These are phyloP conservation scores for Drymonia ruficornis DNA, from an alignment of 2,888 invertebrate genomes.

Conservation along the genomic window DNA sequence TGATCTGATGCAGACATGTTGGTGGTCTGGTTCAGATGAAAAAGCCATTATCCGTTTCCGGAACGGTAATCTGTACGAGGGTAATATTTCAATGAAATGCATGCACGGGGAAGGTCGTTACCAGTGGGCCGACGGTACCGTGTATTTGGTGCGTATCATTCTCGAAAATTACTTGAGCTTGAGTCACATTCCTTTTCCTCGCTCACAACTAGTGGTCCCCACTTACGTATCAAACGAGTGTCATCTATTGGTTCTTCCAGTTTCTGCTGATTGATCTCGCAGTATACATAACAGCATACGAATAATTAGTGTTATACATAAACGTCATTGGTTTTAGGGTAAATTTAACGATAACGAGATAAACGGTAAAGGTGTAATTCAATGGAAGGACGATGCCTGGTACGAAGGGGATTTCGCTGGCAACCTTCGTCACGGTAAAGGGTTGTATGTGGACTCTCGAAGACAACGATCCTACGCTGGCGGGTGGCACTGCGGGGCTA, in stretches of 20 bases:
- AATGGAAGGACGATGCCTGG: slow-evolving; percentile 83
- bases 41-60: slow-evolving; percentile 78
- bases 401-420: slow-evolving; percentile 85
- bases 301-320: neutral
- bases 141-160: slow-evolving; percentile 72
- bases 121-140: slow-evolving; percentile 84
- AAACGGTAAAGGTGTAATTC: slow-evolving; percentile 79
- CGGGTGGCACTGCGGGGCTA: slow-evolving; percentile 78
- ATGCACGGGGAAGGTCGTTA: slow-evolving; percentile 86
- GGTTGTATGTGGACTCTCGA: slow-evolving; percentile 75
- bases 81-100: slow-evolving; percentile 78
- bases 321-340: slow-evolving; percentile 71
- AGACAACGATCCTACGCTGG: slow-evolving; percentile 68
- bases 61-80: slow-evolving; percentile 85
- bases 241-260: no score
- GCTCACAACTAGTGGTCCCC: no score
- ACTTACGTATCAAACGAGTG: no score
- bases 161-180: slow-evolving; percentile 4
- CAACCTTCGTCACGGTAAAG: slow-evolving; percentile 83
- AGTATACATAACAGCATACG: neutral
- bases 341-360: slow-evolving; percentile 83
- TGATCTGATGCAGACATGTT: slow-evolving; percentile 44
- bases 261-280: no score
- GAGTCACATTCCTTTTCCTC: no score
- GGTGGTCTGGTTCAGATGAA: slow-evolving; percentile 73